These are phyloP conservation scores for Emydocephalus ijimae DNA, from an alignment of 2,113 vertebrate genomes.

Conservation along the genomic window DNA sequence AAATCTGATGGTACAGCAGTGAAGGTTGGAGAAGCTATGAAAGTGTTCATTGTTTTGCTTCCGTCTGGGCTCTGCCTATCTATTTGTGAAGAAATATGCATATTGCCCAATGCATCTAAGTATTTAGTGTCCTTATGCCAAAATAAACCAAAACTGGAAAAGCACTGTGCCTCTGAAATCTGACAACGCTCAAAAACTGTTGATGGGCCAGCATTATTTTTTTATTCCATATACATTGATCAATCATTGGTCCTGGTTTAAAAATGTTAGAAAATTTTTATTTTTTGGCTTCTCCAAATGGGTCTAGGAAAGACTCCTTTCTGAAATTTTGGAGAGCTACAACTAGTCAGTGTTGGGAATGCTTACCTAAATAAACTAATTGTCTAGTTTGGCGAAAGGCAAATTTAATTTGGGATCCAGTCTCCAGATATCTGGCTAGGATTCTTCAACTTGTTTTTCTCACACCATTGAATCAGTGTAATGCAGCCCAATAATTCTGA, in stretches of 20 bases:
- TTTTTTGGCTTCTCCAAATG: not conserved
- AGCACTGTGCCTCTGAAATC: not conserved
- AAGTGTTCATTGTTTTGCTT: not conserved
- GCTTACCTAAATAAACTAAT: not conserved
- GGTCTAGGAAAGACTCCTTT: not conserved
- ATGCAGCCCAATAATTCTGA: not conserved
- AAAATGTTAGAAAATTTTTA: slow-evolving; percentile 10
- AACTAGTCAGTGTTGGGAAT: not conserved
- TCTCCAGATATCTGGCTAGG: slow-evolving; percentile 36
- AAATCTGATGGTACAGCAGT: not conserved
- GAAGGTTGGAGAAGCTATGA: no score
- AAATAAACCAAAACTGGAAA: not conserved
- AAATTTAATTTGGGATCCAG: slow-evolving; percentile 21
- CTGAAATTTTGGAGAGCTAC: not conserved
- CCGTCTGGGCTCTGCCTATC: not conserved
- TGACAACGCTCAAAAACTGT: not conserved
- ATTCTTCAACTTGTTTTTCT: slow-evolving; percentile 45
- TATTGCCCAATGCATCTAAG: not conserved
- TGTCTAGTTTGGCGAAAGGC: not conserved
- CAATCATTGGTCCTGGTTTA: slow-evolving; percentile 31
- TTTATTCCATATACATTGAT: rapidly evolving
- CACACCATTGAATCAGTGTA: slow-evolving; percentile 53
- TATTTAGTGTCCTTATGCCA: not conserved
- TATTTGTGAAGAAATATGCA: not conserved
- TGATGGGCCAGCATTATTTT: not conserved